phyloP scores from a whole-genome alignment of 2,888 invertebrate genomes.

The Resseliella maxima region DNA sequence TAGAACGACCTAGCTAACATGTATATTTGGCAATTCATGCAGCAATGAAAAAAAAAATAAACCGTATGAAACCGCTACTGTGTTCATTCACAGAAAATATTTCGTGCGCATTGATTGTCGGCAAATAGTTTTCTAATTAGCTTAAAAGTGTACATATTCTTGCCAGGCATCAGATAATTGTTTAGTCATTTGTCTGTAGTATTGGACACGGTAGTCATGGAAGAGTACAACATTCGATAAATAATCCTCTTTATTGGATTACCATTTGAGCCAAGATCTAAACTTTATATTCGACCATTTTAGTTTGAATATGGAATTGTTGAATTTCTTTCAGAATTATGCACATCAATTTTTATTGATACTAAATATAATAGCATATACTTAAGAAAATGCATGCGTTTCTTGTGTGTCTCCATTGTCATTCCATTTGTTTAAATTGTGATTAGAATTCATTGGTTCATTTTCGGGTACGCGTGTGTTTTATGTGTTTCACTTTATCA shows the following conservation, averaged over 20 bases:
- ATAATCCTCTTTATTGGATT: slow-evolving; percentile 19
- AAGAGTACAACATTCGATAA: slow-evolving; percentile 2
- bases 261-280: neutral
- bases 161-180: neutral
- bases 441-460: neutral
- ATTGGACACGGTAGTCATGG: neutral
- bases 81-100: neutral
- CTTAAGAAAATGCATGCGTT: neutral
- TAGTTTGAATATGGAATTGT: too few species aligned
- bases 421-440: neutral
- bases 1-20: too few species aligned
- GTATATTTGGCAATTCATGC: neutral
- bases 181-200: neutral
- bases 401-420: neutral
- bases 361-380: neutral
- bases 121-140: neutral
- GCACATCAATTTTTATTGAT: too few species aligned
- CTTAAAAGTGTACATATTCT: neutral
- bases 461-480: neutral
- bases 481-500: neutral
- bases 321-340: too few species aligned
- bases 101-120: neutral
- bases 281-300: too few species aligned
- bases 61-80: neutral
- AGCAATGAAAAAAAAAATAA: neutral